phyloP scores from a whole-genome alignment of 1,140 invertebrate species.

The Pararge aegeria region DNA sequence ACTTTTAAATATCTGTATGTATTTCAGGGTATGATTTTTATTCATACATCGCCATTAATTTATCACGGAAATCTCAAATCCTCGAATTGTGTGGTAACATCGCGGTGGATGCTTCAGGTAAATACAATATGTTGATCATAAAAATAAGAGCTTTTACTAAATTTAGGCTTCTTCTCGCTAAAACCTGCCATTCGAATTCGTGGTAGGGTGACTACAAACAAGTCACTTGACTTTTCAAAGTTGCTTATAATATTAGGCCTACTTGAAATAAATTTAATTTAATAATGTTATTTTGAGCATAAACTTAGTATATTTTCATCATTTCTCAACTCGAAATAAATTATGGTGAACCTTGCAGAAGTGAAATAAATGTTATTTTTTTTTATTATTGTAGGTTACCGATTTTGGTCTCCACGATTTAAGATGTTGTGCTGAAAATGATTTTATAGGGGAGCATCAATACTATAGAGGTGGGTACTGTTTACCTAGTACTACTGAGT shows the following conservation, averaged over 20 bases:
- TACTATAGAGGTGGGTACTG: conserved; percentile 89
- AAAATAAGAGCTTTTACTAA: no score
- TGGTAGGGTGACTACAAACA: no score
- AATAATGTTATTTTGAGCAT: no score
- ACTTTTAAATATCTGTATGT: no score
- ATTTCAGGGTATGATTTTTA: conserved; percentile 95
- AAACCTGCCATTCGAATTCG: no score
- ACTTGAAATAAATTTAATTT: no score
- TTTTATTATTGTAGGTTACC: conserved; percentile 84
- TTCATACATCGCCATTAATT: conserved; percentile 93
- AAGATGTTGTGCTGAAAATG: conserved; percentile 89
- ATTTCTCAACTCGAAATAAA: no score
- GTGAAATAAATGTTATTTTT: background rate
- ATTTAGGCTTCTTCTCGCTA: no score
- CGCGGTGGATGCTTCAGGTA: conserved; percentile 92
- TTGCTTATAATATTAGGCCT: no score
- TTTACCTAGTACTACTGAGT: background rate
- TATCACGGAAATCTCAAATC: conserved; percentile 98
- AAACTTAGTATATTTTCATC: no score
- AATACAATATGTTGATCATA: conserved; percentile 30
- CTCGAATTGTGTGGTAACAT: conserved; percentile 96
- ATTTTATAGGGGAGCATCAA: conserved; percentile 93
- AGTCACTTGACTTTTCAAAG: no score
- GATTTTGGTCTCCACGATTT: conserved; percentile 97
- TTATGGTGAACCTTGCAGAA: no score